phyloP scores from a whole-genome alignment of 2,888 invertebrate genomes.

The Azorinus chamasolen region DNA sequence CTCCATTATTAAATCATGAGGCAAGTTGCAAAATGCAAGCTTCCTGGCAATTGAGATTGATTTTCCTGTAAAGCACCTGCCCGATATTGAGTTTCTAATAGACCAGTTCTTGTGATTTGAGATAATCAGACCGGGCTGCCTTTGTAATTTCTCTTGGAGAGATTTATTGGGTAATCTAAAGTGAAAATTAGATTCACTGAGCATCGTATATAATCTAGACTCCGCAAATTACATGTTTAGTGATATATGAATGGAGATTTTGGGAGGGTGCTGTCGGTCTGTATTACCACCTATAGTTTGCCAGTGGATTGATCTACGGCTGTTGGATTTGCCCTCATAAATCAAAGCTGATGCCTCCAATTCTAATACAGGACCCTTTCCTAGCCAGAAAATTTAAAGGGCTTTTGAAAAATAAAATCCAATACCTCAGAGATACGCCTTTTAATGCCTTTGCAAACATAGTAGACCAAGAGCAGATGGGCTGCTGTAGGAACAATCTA shows the following conservation, averaged over 20 bases:
- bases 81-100: slow-evolving; percentile 38
- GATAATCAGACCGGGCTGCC: slow-evolving; percentile 50
- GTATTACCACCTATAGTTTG: slow-evolving; percentile 33
- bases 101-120: slow-evolving; percentile 51
- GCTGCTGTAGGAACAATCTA: no score
- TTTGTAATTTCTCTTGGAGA: slow-evolving; percentile 53
- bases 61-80: slow-evolving; percentile 43
- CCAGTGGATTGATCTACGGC: no score
- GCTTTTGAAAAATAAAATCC: no score
- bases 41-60: slow-evolving; percentile 41
- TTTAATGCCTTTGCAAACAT: no score
- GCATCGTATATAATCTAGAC: slow-evolving; percentile 58
- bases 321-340: no score
- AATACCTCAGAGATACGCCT: no score
- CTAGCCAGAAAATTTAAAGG: no score
- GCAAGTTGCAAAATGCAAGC: slow-evolving; percentile 55
- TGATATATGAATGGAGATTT: slow-evolving; percentile 42
- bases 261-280: slow-evolving; percentile 36
- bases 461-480: no score
- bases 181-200: slow-evolving; percentile 63
- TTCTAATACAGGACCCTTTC: no score
- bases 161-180: slow-evolving; percentile 64
- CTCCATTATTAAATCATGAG: slow-evolving; percentile 49
- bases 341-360: no score
- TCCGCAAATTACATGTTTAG: slow-evolving; percentile 50